Evolutionary conservation across 2,888 invertebrate species (phyloP), one percentile per base, ranked within the genome.

Genomic region (Unio pictorum): DNA sequence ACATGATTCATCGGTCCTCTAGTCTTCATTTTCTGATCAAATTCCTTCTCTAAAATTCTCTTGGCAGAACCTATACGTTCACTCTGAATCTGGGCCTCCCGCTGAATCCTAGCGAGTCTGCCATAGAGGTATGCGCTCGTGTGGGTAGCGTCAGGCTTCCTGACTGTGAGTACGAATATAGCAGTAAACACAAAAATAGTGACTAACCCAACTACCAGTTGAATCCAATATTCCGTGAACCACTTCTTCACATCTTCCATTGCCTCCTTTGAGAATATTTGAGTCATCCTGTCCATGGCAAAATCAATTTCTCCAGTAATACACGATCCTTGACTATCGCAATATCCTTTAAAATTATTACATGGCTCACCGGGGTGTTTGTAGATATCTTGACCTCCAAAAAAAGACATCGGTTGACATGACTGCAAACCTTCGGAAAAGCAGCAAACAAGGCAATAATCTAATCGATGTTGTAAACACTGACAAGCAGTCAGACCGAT

Each of bases 371-470:
- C 84, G 7, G 66, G 62, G 30, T 67, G 55, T 20, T 67, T 69
- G 18, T 28, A 30, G 7, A 69, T 54, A 15, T 45, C 55, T n/a
- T 71, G 57, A 26, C 60, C 55, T 6, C 54, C 60, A n/a, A 64
- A 68, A 28, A 61, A 69, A 30, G 55, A 57, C n/a, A 61, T 11
- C 4, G 64, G 70, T 3, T 78, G 74, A 34, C 55, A 26, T 65
- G 84, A 84, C 11, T 63, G 23, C 8, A 68, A 62, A 1, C 45
- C 30, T 30, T 67, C 61, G 55, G 68, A 57, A 34, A 58, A 63
- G 67, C 86, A 86, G 65, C 84, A 86, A 4, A 81, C 63, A 55
- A 72, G 66, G 66, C 86, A 86, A 55, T 67, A 66, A 61, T 73
- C 34, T 11, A 55, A 26, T 3, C 57, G 64, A 0, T 57, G 28